phyloP scores from a whole-genome alignment of 2,888 invertebrate genomes.

The Cylindroiulus punctatus region DNA sequence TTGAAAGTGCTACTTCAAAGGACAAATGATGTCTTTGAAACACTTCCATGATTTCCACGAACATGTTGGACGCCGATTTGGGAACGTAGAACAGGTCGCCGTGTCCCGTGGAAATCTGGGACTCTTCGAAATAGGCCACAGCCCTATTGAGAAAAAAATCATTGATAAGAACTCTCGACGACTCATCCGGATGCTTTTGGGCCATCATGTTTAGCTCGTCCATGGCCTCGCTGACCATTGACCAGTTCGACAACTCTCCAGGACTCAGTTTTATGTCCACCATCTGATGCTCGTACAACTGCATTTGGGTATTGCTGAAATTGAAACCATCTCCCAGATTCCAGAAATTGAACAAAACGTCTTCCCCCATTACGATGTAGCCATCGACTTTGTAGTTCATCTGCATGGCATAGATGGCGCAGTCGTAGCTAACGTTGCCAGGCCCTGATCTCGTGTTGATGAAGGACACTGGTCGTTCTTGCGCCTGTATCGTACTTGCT shows the following conservation, averaged over 20 bases:
- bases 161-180: no score
- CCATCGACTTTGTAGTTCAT: conserved; percentile 55
- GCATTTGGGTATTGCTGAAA: neutral
- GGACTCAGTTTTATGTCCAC: no score
- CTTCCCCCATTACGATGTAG: conserved; percentile 54
- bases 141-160: no score
- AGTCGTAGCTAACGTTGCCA: conserved; percentile 55
- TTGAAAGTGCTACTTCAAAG: conserved; percentile 53
- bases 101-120: neutral
- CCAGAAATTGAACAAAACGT: conserved; percentile 55
- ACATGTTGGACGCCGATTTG: neutral
- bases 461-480: neutral
- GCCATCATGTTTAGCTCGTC: neutral
- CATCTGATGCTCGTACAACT: no score
- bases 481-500: no score
- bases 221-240: conserved; percentile 27
- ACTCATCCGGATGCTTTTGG: neutral
- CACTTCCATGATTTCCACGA: neutral
- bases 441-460: no score
- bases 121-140: neutral
- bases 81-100: conserved; percentile 53
- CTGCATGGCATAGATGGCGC: conserved; percentile 54
- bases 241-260: neutral
- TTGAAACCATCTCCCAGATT: conserved; percentile 28
- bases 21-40: conserved; percentile 41